Base-by-base conservation (phyloP, 2,888 invertebrate species). In the Mesorhabditis belari region DNA sequence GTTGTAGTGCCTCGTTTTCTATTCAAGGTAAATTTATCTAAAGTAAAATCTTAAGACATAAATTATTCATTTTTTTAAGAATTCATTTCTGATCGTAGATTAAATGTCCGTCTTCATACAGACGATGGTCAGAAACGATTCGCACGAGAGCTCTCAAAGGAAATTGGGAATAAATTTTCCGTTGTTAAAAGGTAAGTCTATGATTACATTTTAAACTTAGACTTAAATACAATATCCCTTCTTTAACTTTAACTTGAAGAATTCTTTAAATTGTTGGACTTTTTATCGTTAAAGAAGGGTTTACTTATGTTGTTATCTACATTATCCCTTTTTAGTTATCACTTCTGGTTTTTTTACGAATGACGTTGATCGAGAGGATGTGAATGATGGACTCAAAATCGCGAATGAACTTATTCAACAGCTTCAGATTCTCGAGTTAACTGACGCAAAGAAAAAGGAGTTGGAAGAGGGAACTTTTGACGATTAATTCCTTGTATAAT, bases 381-480 rank as follows among this genome's bases (percentile, higher is more conserved):
- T 55, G 44, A 60, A 60, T 24, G 55, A 24, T 19, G 60, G 55
- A 25, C 50, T 60, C 60, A 27, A 19, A 19, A n/a, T 55, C 25
- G 60, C 60, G 35, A 60, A 19, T 12, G 55, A 60, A 17, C 55
- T 60, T 29, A 28, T 60, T 27, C 60, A 55, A 60, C 21, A 60
- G 29, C 60, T 60, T 60, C 60, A 44, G 29, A 49, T 17, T 25
- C 55, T 23, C 3, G 29, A 60, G 35, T 56, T 60, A 60, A 2
- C 60, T 21, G 60, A 35, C 26, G 60, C 54, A 60, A 56, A 23
- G 60, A 60, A 24, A 55, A 57, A 60, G 44, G 60, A 60, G 35
- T 23, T 60, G 29, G 55, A 60, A 55, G 49, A n/a, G 53, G 55
- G 9, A 60, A 60, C 28, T 60, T 60, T n/a, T n/a, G n/a, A n/a